phyloP scores from a whole-genome alignment of 1,140 invertebrate species.

The Drosophila sp. region DNA sequence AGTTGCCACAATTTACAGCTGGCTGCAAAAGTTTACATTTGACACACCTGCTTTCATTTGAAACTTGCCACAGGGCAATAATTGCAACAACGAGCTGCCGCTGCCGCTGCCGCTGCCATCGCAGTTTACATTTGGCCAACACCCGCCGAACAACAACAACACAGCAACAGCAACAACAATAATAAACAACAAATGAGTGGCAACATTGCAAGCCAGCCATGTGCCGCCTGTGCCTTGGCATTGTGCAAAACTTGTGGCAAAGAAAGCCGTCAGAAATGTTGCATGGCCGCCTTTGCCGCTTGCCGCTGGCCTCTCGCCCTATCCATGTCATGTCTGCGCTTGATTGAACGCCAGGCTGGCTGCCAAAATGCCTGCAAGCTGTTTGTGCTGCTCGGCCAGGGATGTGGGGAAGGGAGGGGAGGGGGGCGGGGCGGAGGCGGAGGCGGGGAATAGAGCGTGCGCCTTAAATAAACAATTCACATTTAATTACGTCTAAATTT shows the following conservation, averaged over 20 bases:
- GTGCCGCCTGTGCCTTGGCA: conserved; percentile 20
- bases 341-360: conserved; percentile 60
- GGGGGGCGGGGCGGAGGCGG: not conserved
- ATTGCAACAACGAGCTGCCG: conserved; percentile 63
- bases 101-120: conserved; percentile 16
- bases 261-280: conserved; percentile 69
- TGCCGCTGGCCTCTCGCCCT: not conserved
- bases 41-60: conserved; percentile 82
- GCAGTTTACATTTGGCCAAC: conserved; percentile 48
- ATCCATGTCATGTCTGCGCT: conserved; percentile 47
- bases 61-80: conserved; percentile 71
- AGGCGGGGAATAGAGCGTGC: conserved; percentile 62
- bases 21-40: conserved; percentile 73
- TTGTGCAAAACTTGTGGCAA: conserved; percentile 71
- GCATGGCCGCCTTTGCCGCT: conserved; percentile 20
- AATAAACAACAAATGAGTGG: conserved; percentile 59
- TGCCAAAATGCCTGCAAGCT: conserved; percentile 61
- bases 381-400: conserved; percentile 40
- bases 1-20: conserved; percentile 26
- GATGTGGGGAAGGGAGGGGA: too few relatives aligned
- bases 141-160: conserved; percentile 54
- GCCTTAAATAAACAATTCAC: conserved; percentile 84
- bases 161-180: conserved; percentile 47
- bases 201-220: conserved; percentile 26
- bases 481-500: conserved; percentile 85